Conservation (phyloP, 1,140 invertebrate genomes). For the Ptiloglossa arizonensis region DNA sequence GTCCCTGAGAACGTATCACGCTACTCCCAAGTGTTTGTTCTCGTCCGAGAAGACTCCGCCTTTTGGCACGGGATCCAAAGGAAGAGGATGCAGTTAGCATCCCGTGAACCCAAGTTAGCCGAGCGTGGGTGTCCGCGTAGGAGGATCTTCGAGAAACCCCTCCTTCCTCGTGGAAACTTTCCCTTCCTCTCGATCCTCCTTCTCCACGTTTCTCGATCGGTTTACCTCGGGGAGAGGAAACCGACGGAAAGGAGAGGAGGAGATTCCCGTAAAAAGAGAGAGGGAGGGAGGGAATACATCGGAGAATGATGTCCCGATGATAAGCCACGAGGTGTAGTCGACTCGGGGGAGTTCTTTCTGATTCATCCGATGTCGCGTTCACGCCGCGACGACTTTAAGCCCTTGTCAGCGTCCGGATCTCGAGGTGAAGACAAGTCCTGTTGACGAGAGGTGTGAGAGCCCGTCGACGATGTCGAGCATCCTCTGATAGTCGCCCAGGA, state of each 20-base stretch:
- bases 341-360: conserved; percentile 64
- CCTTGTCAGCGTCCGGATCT: conserved; percentile 64
- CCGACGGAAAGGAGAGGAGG: conserved; percentile 36
- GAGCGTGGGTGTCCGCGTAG: conserved; percentile 72
- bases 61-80: conserved; percentile 47
- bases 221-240: conserved; percentile 24
- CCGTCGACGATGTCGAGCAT: conserved; percentile 59
- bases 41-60: conserved; percentile 49
- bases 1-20: conserved; percentile 39
- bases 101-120: conserved; percentile 26
- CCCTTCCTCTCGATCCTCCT: conserved; percentile 40
- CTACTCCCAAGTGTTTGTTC: conserved; percentile 44
- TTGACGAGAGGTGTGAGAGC: conserved; percentile 60
- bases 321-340: conserved; percentile 73
- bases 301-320: conserved; percentile 77
- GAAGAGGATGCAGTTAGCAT: conserved; percentile 48
- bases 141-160: conserved; percentile 72
- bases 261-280: conserved; percentile 40
- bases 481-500: conserved; percentile 62
- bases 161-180: conserved; percentile 56
- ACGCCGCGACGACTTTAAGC: conserved; percentile 38
- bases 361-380: conserved; percentile 59
- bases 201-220: conserved; percentile 26
- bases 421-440: conserved; percentile 73
- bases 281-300: conserved; percentile 36